These are phyloP conservation scores for Seriola aureovittata DNA, from an alignment of 2,113 vertebrate species.

Conservation along the genomic window DNA sequence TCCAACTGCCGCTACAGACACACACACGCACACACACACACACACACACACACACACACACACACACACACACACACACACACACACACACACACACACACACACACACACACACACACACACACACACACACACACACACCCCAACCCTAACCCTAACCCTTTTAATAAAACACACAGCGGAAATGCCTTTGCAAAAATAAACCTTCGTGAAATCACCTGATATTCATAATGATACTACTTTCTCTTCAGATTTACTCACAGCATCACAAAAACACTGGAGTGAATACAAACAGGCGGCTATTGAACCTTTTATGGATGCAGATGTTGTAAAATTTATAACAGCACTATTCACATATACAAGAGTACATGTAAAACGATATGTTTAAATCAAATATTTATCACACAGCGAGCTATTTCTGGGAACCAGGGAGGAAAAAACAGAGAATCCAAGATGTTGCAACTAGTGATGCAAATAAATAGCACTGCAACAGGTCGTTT, in stretches of 20 bases:
- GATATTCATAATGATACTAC: conserved; percentile 32
- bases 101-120: conserved; percentile 22
- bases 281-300: not conserved
- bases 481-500: conserved; percentile 59
- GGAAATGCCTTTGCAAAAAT: conserved; percentile 36
- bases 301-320: not conserved
- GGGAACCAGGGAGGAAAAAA: conserved; percentile 11
- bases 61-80: too few relatives aligned
- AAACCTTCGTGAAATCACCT: conserved; percentile 42
- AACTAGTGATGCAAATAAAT: conserved; percentile 57
- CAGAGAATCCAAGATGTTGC: not conserved
- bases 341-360: conserved; percentile 13
- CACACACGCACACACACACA: conserved; percentile 28
- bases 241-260: conserved; percentile 32
- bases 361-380: conserved; percentile 16
- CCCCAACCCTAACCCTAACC: not conserved
- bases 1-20: conserved; percentile 54
- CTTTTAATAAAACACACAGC: conserved; percentile 22
- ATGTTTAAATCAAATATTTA: conserved; percentile 59
- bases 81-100: conserved; percentile 34
- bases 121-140: conserved; percentile 32
- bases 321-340: conserved; percentile 19
- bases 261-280: conserved; percentile 5
- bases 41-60: conserved; percentile 27
- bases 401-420: conserved; percentile 30